Base-by-base conservation (phyloP, 2,888 invertebrate species). In the Papilio demoleus region DNA sequence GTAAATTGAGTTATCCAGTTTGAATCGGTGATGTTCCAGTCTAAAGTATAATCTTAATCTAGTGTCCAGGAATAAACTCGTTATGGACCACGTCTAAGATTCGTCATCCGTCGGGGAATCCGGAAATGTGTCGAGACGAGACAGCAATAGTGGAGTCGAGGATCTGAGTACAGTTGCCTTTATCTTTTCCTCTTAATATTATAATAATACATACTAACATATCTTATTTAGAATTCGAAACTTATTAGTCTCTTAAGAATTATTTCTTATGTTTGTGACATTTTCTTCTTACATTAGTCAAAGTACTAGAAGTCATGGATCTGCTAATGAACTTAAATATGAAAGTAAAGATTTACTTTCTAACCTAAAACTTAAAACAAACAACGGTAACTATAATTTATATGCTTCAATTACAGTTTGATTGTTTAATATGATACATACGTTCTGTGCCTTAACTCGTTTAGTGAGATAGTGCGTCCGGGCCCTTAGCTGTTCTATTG, bases 101-200 rank as follows among this genome's bases (percentile, higher is more conserved):
- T 76, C 76, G 79, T 81, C 80, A 79, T 73, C 66, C 73, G 81
- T 72, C 80, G 79, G 77, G 76, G 83, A 81, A 83, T 82, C 79
- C 83, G 83, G 83, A 83, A 81, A 71, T 74, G 70, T 70, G 70
- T 70, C 76, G 74, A 47, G 31, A 31, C 24, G 34, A 24, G 50
- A 38, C 3, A 24, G 11, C 42, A n/a, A 31, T 38, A 14, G 19
- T 56, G 24, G 9, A 40, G 24, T 17, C 19, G 38, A 11, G 19
- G 34, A 56, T 24, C 50, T 53, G 11, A 27, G 36, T 17, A 17
- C 14, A 22, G 9, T 45, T 9, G 4, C 19, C 17, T 45, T 14
- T 47, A 22, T 0, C 0, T 14, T 6, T 4, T 14, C 6, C 1
- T 47, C 12, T 47, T 47, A 4, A 22, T 5, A 47, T 47, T 4